These are phyloP conservation scores for Cyanocitta stelleri DNA, from an alignment of 2,113 vertebrate genomes.

Conservation along the genomic window DNA sequence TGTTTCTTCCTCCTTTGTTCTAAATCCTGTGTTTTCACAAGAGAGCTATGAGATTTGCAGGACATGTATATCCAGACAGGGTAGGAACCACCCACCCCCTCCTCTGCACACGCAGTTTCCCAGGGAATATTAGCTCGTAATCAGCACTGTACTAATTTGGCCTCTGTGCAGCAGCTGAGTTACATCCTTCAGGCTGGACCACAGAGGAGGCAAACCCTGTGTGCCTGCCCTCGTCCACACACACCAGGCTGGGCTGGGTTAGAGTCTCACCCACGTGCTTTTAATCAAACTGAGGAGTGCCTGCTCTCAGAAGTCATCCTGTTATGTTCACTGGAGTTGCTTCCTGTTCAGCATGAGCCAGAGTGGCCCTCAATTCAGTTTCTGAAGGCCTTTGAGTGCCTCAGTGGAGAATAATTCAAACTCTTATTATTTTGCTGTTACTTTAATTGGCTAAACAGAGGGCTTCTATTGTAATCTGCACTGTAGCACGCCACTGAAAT, in stretches of 20 bases:
- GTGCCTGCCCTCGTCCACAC: background rate
- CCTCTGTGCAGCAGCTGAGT: background rate
- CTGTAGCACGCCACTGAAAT: slow-evolving; percentile 14
- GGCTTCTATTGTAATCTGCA: background rate
- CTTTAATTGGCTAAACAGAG: slow-evolving; percentile 1
- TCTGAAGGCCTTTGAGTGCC: background rate
- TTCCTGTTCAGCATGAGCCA: background rate
- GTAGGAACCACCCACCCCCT: background rate
- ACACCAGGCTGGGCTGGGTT: background rate
- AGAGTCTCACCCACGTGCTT: background rate
- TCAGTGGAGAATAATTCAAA: background rate
- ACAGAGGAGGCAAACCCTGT: background rate
- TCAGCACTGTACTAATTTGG: background rate
- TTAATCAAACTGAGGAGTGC: background rate
- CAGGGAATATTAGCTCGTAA: background rate
- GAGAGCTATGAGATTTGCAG: background rate
- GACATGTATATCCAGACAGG: accelerated
- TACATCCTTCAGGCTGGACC: background rate
- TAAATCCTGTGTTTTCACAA: background rate
- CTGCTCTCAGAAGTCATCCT: background rate
- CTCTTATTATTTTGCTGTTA: background rate
- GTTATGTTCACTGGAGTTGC: background rate
- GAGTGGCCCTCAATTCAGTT: background rate
- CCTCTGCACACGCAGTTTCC: background rate
- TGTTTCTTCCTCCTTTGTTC: background rate